A percentile compares a stretch with the other conserved stretches of the same genome.
These are phyloP conservation scores for Danio jaintianensis DNA, from an alignment of 2,797 vertebrate species.

Conservation along the genomic window DNA sequence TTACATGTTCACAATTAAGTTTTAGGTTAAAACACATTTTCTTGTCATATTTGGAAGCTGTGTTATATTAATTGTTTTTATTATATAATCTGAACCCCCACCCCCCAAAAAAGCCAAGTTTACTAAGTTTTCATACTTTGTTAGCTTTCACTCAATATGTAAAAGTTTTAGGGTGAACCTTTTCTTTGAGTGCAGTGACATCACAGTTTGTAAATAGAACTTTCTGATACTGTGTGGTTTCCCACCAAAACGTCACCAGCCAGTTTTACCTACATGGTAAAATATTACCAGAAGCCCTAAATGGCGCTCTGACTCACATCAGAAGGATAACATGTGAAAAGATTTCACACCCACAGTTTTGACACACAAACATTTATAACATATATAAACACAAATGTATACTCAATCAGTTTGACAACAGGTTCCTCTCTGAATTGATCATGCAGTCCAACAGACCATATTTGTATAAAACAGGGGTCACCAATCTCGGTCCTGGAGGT, in stretches of 20 bases:
- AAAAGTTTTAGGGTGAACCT: no score
- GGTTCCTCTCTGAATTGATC: background rate
- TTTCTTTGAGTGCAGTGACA: no score
- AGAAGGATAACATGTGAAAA: background rate
- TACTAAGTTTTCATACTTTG: no score
- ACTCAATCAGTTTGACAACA: background rate
- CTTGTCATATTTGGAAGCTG: no score
- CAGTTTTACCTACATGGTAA: background rate
- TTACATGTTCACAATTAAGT: no score
- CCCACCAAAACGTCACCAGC: background rate
- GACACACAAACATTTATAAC: background rate
- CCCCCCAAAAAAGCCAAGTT: no score
- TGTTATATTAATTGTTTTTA: no score
- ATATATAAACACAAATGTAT: no score
- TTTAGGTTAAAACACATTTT: no score
- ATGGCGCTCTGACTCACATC: background rate
- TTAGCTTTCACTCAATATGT: no score
- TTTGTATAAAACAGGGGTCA: background rate
- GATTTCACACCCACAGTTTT: background rate
- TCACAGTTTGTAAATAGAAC: background rate
- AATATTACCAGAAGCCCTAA: background rate
- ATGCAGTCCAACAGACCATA: background rate
- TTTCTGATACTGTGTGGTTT: background rate
- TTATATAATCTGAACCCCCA: no score
- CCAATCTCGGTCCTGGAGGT: no score